Percentiles rank a stretch among this genome's conserved stretches.
These are phyloP conservation scores for Aleiodes testaceus DNA, from an alignment of 2,888 invertebrate genomes.

Conservation along the genomic window DNA sequence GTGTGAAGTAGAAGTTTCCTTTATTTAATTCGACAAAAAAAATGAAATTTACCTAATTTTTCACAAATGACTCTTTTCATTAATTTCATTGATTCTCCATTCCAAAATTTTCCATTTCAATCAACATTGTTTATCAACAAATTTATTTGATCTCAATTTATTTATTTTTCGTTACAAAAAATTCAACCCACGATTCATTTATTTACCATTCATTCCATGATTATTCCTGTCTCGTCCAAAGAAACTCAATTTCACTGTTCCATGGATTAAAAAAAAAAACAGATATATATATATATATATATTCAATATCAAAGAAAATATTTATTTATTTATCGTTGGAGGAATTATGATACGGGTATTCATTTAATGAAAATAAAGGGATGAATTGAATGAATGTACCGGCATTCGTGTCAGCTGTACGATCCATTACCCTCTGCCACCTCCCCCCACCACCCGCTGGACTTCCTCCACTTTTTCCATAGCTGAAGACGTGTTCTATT, in stretches of 20 bases:
- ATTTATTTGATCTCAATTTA: too few species aligned
- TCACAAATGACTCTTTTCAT: neutral
- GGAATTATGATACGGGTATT: constrained; percentile 27
- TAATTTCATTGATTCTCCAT: too few species aligned
- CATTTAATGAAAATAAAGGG: constrained; percentile 39
- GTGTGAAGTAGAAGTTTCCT: too few species aligned
- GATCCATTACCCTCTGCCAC: constrained; percentile 40
- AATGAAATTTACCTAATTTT: too few species aligned
- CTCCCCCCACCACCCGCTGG: constrained; percentile 26
- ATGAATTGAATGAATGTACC: constrained; percentile 34
- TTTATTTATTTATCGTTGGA: constrained; percentile 10
- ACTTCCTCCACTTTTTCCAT: constrained; percentile 16
- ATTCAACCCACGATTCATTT: too few species aligned
- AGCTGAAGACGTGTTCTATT: constrained; percentile 20
- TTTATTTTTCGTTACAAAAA: too few species aligned
- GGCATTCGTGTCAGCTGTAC: constrained; percentile 47
- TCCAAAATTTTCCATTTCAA: too few species aligned
- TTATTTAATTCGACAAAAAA: too few species aligned
- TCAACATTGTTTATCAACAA: too few species aligned
- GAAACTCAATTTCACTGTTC: neutral
- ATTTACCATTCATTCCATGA: neutral
- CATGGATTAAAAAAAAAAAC: neutral
- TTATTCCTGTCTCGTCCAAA: too few species aligned
- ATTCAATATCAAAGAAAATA: too few species aligned
- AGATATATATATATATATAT: too few species aligned